Evolutionary conservation across 2,888 invertebrate genomes (phyloP), one percentile per base, ranked within the genome.

Genomic region (Eristalis arbustorum): DNA sequence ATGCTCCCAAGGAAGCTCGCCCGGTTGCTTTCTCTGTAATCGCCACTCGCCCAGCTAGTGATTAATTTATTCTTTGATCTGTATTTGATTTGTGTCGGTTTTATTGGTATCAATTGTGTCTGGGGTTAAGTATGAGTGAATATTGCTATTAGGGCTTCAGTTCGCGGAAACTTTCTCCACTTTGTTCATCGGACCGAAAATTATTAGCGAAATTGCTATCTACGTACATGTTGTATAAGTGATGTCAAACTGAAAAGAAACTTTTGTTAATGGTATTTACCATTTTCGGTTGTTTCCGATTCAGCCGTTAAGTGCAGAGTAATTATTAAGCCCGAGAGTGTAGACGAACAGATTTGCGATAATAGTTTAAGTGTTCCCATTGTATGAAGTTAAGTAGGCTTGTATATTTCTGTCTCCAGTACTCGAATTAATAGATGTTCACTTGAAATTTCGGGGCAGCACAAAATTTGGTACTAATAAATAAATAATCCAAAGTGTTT

Each of bases 21-120:
- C 42, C 59, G 25, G 11, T 25, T 62, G 10, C 18, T 22, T 42
- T 42, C n/a, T 25, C 42, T n/a, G n/a, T 40, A 25, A 68, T 56
- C 31, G 31, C 14, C 18, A 25, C 13, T 18, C 64, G 64, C 42
- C 18, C 5, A 22, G 11, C 56, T 23, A 34, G 69, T 59, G 57
- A 69, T 69, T 69, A 69, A 69, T 56, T 69, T 57, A 69, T 69
- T 57, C 57, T 69, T 69, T 69, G 69, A 69, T 69, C 69, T 69
- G 57, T 69, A 69, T 69, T 69, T 69, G 68, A 68, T 66, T 34
- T 66, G 34, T 42, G 25, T 67, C 37, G 40, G 67, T 42, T 23
- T 42, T 49, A 25, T 40, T 49, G 23, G 25, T 59, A 25, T 23
- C 59, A 59, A 59, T 23, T 23, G 57, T 57, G 23, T 23, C 5